Percentiles rank a stretch among this genome's conserved stretches.
Conservation (phyloP, 2,888 invertebrate species). For the Chaetoderma sp. region DNA sequence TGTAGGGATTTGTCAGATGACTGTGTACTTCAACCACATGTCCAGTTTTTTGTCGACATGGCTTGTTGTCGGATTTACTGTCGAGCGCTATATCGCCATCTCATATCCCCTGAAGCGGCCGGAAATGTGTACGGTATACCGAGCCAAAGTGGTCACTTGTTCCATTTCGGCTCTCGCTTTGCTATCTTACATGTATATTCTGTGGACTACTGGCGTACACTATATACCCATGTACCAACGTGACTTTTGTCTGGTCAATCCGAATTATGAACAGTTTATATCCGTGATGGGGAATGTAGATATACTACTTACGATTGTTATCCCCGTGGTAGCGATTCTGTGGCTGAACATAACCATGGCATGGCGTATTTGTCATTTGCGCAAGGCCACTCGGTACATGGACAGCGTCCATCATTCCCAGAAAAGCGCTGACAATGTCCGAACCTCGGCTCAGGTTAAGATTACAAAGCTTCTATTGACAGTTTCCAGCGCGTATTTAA, state of each 20-base stretch:
- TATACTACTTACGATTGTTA: neutral
- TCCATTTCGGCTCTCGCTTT: neutral
- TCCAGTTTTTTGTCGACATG: conserved; percentile 1
- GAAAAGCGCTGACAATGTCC: neutral
- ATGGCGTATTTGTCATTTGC: neutral
- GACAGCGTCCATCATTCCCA: neutral
- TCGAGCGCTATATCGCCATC: conserved; percentile 7
- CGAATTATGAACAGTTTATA: neutral
- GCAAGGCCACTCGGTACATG: no score
- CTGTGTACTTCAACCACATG: neutral
- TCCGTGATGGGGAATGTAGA: conserved; percentile 1
- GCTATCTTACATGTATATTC: neutral
- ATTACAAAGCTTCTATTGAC: conserved; percentile 2
- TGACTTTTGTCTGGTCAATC: no score
- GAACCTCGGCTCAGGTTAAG: conserved; percentile 1
- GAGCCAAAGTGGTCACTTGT: neutral
- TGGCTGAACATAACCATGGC: conserved; percentile 8
- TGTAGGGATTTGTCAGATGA: neutral
- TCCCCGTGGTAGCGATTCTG: neutral
- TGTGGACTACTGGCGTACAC: neutral
- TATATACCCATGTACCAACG: no score
- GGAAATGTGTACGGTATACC: conserved; percentile 7
- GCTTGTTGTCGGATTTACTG: conserved; percentile 10
- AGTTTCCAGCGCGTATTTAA: neutral
- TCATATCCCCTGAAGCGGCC: neutral